phyloP scores from a whole-genome alignment of 2,888 invertebrate species.

The Antitype chi region DNA sequence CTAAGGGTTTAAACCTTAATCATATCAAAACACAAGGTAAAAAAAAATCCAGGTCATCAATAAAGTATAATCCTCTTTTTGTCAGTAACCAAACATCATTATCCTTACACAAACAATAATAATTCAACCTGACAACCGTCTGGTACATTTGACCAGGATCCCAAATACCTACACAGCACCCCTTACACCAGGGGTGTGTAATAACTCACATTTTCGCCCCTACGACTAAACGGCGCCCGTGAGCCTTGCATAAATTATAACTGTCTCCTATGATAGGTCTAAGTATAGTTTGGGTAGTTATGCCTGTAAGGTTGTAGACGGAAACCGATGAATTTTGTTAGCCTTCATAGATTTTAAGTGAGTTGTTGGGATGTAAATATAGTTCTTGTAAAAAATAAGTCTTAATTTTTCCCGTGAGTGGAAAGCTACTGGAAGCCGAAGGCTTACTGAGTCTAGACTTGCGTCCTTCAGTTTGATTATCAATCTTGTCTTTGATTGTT shows the following conservation, averaged over 20 bases:
- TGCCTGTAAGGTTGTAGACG: not conserved
- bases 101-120: slow-evolving; percentile 14
- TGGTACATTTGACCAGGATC: slow-evolving; percentile 37
- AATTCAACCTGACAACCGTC: slow-evolving; percentile 10
- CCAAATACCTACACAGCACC: slow-evolving; percentile 27
- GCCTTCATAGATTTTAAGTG: not conserved
- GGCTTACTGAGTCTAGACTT: not conserved
- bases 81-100: slow-evolving; percentile 22
- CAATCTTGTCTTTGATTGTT: not conserved
- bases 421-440: not conserved
- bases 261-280: slow-evolving; percentile 59
- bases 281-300: slow-evolving; percentile 44
- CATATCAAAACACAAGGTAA: no score
- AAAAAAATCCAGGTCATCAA: not conserved
- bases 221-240: slow-evolving; percentile 50
- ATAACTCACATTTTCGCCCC: slow-evolving; percentile 67
- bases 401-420: not conserved
- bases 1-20: no score
- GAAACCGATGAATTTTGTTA: slow-evolving; percentile 7
- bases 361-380: not conserved
- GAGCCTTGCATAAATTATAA: slow-evolving; percentile 70
- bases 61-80: not conserved
- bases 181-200: slow-evolving; percentile 34
- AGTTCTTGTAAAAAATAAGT: not conserved
- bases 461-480: not conserved